These are phyloP conservation scores for Bolborhynchus lineola DNA, from an alignment of 2,113 vertebrate species.

Conservation along the genomic window DNA sequence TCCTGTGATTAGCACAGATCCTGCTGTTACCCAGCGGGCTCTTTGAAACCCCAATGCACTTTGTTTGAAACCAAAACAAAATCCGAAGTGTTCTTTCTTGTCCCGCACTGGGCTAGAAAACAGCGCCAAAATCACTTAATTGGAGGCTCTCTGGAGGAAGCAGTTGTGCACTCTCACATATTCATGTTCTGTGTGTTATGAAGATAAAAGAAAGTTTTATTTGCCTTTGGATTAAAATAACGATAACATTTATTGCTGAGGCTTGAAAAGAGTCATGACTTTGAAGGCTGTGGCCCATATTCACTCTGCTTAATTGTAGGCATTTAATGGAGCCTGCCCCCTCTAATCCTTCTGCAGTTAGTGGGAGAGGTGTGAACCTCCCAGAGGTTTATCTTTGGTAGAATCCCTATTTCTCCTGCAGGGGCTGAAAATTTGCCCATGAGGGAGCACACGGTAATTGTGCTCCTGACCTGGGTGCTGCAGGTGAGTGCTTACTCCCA, in stretches of 20 bases:
- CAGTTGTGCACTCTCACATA: not conserved
- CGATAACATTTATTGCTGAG: not conserved
- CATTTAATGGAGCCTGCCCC: not conserved
- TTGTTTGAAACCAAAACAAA: slow-evolving; percentile 46
- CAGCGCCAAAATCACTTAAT: slow-evolving; percentile 36
- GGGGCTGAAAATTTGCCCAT: not conserved
- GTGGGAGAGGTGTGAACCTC: slow-evolving; percentile 8
- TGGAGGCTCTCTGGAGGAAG: slow-evolving; percentile 23
- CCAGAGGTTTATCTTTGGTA: not conserved
- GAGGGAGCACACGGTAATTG: not conserved
- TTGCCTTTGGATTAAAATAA: slow-evolving; percentile 49
- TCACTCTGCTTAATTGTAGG: not conserved
- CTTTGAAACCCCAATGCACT: slow-evolving; percentile 11
- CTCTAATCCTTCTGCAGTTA: not conserved
- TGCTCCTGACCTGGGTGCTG: not conserved
- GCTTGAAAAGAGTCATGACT: not conserved
- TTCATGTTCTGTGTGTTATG: not conserved
- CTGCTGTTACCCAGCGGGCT: slow-evolving; percentile 28
- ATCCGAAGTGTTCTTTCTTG: slow-evolving; percentile 13
- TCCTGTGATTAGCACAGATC: slow-evolving; percentile 46
- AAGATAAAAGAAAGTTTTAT: slow-evolving; percentile 25
- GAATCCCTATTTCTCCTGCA: not conserved
- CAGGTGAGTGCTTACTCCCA: not conserved
- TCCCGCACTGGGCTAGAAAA: not conserved
- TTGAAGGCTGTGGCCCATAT: not conserved